Base-by-base conservation (phyloP, 2,113 vertebrate species). In the Bos indicus region DNA sequence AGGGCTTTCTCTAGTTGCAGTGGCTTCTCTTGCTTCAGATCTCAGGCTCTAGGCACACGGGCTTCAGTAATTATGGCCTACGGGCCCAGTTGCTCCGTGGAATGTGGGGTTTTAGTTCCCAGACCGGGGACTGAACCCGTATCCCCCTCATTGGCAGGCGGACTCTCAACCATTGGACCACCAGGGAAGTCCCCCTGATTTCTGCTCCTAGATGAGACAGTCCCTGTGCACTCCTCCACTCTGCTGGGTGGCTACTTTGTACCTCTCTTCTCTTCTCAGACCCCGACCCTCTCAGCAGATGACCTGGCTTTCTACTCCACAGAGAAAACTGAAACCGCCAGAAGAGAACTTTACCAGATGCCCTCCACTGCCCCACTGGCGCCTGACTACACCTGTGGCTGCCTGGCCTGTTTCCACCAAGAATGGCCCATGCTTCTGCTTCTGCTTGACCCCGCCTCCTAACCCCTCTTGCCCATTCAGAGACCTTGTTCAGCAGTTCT, bases 321-420 rank as follows among this genome's bases (percentile, higher is more conserved):
- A 77, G 62, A 89, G 33, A 89, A 93, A 84, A 74, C 25, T 54
- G 74, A 71, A 92, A 54, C n/a, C 16, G 52, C 17, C 52, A 60
- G 84, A 74, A 60, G 84, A 92, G 26, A 28, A 82, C 77, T 92
- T 96, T 21, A 59, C 21, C 43, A 92, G 26, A 71, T 28, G 60
- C n/a, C 51, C 46, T 92, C 26, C 54, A 59, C 40, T 67, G 16
- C 84, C 59, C 19, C 7, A 40, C 21, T 48, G 64, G 62, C 40
- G n/a, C 14, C 59, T 81, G 54, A 46, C 33, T 82, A 12, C 40
- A 26, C 40, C 43, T 16, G 6, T 14, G 26, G 33, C 30, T 46
- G 5, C n/a, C 43, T 16, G n/a, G 43, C 43, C 83, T 88, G 23
- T 77, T 88, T 87, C 71, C 52, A 51, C 51, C 30, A 25, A 51